Conservation (phyloP, 1,140 invertebrate species). For the Eriocheir sinensis region DNA sequence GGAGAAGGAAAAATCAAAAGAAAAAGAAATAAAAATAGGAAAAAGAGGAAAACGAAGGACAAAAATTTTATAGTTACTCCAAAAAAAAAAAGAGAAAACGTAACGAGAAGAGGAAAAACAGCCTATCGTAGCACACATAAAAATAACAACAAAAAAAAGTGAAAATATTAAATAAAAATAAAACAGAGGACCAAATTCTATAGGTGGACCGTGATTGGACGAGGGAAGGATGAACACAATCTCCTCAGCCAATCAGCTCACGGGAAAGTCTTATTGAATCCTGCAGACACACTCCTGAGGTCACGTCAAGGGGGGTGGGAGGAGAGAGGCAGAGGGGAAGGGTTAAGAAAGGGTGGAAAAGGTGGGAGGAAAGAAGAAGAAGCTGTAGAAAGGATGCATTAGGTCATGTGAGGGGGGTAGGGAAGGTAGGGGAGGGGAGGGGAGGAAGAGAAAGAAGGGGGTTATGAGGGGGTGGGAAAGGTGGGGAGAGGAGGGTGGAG, state of each 20-base stretch:
- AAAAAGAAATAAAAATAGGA: background rate
- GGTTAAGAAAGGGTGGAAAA: too few relatives aligned
- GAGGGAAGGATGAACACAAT: background rate
- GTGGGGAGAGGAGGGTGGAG: too few relatives aligned
- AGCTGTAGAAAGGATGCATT: too few relatives aligned
- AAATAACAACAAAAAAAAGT: too few relatives aligned
- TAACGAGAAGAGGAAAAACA: background rate
- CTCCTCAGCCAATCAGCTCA: background rate
- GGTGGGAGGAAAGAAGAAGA: too few relatives aligned
- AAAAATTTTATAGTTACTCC: too few relatives aligned
- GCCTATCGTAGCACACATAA: background rate
- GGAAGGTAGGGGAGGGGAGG: too few relatives aligned
- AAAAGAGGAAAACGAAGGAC: background rate
- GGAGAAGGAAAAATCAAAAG: background rate
- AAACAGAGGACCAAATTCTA: background rate
- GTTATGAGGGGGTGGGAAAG: too few relatives aligned
- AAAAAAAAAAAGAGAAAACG: too few relatives aligned
- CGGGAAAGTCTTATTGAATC: background rate
- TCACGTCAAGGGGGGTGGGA: background rate
- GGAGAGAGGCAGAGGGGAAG: background rate
- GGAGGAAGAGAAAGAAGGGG: too few relatives aligned
- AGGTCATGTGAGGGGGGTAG: background rate
- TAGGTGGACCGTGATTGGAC: background rate
- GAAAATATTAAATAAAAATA: background rate
- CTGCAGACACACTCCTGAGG: background rate